A percentile compares a stretch with the other conserved stretches of the same genome.
Evolutionary conservation across 2,113 vertebrate species (phyloP).

Genomic region (Ibidorhyncha struthersii): DNA sequence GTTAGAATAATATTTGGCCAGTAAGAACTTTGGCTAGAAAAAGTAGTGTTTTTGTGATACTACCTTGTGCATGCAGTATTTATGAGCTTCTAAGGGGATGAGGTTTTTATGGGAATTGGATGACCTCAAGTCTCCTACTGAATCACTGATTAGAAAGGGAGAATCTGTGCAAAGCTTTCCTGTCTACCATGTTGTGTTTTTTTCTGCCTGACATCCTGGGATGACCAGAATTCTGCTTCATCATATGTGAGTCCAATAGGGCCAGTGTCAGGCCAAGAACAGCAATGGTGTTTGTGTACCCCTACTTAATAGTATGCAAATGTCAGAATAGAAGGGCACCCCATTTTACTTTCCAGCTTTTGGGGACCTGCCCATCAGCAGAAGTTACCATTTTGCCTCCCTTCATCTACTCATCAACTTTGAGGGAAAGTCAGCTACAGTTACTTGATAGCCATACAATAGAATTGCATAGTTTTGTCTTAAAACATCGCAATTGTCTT

Average conservation of each 20-base stretch:
- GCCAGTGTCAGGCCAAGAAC: not conserved
- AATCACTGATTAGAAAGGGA: not conserved
- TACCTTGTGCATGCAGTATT: not conserved
- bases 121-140: not conserved
- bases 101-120: not conserved
- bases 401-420: not conserved
- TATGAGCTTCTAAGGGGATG: not conserved
- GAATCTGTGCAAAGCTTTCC: not conserved
- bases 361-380: not conserved
- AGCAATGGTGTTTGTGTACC: not conserved
- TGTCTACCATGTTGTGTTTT: not conserved
- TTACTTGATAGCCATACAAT: not conserved
- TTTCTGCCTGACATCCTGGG: not conserved
- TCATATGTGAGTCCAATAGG: not conserved
- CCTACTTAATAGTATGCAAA: not conserved
- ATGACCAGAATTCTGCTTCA: not conserved
- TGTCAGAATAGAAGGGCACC: not conserved
- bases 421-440: not conserved
- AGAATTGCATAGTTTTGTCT: not conserved
- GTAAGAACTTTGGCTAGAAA: not conserved
- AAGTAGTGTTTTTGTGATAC: not conserved
- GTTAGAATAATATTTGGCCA: not conserved
- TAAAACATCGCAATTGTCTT: not conserved
- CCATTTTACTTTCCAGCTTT: not conserved
- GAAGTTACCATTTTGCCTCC: not conserved